Base-by-base conservation (phyloP, 2,888 invertebrate genomes). In the Gandaritis pyraliata region DNA sequence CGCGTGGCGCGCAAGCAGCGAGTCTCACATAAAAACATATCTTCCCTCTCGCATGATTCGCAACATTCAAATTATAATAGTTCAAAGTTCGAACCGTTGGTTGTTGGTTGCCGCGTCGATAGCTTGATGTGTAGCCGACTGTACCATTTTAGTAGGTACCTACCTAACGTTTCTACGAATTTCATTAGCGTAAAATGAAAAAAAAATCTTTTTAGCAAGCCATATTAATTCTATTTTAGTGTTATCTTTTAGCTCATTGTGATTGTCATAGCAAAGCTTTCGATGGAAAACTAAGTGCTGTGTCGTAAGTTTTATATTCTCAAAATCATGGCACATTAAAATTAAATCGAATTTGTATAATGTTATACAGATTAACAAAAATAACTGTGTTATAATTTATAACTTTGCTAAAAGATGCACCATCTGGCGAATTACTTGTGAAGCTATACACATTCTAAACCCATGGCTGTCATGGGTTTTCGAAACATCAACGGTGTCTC, bases 281-380 rank as follows among this genome's bases (percentile, higher is more conserved):
- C 36, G 41, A 61, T 68, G 59, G 66, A 56, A 51, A 52, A 52
- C 36, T 48, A 57, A 43, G 43, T 15, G 15, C 5, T 72, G 74
- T 83, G 80, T 82, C 78, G 78, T 81, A 73, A 75, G 69, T 75
- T 68, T 65, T 68, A 70, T 7, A 60, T 39, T 69, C 36, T 72
- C 41, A 60, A 71, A 82, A 88, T 89, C 90, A 89, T 84, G 82
- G 83, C 90, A 90, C 90, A 90, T 90, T 90, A 89, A 89, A 89
- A 87, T 82, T 38, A 46, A 50, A 49, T 45, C 33, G 2, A 36
- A 47, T 52, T 30, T n/a, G 29, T 38, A 52, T 47, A 74, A 75
- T 74, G 65, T 79, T 80, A 77, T 78, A 77, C 80, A 75, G 74
- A 71, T 75, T 73, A 70, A 13, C 33, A 33, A 10, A 33, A 33